Percentiles rank a stretch among this genome's conserved stretches.
Evolutionary conservation across 92 coral and sea anemone species (phyloP).

Genomic region (Meandrina meandrites): DNA sequence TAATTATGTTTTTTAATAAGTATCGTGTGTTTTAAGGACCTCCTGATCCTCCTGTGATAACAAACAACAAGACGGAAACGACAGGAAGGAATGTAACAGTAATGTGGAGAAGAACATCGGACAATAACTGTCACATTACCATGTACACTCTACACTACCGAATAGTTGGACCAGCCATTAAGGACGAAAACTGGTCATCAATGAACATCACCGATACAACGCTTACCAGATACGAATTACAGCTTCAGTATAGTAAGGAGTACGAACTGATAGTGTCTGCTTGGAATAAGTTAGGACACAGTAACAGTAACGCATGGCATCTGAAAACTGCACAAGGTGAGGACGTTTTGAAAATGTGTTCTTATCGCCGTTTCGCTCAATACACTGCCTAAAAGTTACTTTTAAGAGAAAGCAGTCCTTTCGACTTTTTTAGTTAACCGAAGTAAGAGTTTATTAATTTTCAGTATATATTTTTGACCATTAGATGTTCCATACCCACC

Average conservation of each 20-base stretch:
- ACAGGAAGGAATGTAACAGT: constrained; percentile 17
- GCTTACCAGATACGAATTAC: constrained; percentile 11
- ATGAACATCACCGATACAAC: neutral
- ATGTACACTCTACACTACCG: neutral
- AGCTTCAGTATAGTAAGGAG: neutral
- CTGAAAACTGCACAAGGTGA: constrained; percentile 3
- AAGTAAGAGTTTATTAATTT: too few relatives aligned
- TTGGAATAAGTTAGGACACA: constrained; percentile 24
- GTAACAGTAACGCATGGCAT: constrained; percentile 8
- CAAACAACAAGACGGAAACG: neutral
- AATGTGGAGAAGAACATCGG: neutral
- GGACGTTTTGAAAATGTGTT: too few relatives aligned
- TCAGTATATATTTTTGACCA: too few relatives aligned
- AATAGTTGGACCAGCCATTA: neutral
- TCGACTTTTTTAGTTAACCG: too few relatives aligned
- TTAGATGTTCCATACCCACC: constrained; percentile 21
- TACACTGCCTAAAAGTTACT: too few relatives aligned
- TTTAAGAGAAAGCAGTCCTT: too few relatives aligned
- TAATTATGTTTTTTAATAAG: too few relatives aligned
- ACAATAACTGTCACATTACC: neutral
- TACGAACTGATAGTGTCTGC: constrained; percentile 9
- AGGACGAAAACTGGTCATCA: neutral
- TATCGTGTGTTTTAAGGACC: neutral
- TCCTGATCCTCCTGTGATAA: constrained; percentile 7
- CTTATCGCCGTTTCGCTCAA: too few relatives aligned